Conservation (phyloP, 2,888 invertebrate species). For the Eretmocerus hayati region DNA sequence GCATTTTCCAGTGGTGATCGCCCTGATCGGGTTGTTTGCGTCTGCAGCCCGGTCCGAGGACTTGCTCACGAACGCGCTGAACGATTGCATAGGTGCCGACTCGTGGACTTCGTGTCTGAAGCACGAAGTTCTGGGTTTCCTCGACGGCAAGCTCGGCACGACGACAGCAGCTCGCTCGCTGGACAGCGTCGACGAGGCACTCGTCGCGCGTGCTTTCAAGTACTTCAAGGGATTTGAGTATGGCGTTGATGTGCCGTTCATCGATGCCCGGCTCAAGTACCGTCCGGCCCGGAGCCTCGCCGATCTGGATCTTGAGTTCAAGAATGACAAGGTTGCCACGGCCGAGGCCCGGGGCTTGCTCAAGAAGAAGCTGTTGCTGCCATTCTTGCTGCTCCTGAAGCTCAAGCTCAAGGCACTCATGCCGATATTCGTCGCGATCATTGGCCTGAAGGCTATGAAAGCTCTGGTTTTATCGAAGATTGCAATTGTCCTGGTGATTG, state of each 20-base stretch:
- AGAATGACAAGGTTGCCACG: slow-evolving; percentile 35
- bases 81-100: slow-evolving; percentile 63
- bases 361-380: slow-evolving; percentile 77
- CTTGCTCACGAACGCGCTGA: slow-evolving; percentile 46
- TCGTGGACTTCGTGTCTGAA: slow-evolving; percentile 68
- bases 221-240: slow-evolving; percentile 70
- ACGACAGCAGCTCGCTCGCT: slow-evolving; percentile 38
- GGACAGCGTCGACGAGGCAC: slow-evolving; percentile 57
- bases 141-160: slow-evolving; percentile 62
- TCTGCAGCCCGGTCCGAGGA: slow-evolving; percentile 48
- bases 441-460: slow-evolving; percentile 76
- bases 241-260: slow-evolving; percentile 59
- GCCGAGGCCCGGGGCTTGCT: slow-evolving; percentile 61
- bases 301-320: slow-evolving; percentile 46
- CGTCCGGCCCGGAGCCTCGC: slow-evolving; percentile 41
- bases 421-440: slow-evolving; percentile 72
- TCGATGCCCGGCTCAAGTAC: slow-evolving; percentile 39
- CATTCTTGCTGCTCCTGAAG: slow-evolving; percentile 71
- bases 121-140: slow-evolving; percentile 67
- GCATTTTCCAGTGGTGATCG: slow-evolving; percentile 30
- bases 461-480: slow-evolving; percentile 78
- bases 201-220: slow-evolving; percentile 64
- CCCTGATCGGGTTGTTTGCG: slow-evolving; percentile 43
- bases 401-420: slow-evolving; percentile 76
- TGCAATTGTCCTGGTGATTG: slow-evolving; percentile 72